A percentile compares a stretch with the other conserved stretches of the same genome.
Evolutionary conservation across 1,140 invertebrate genomes (phyloP).

Genomic region (Telenomus remus): DNA sequence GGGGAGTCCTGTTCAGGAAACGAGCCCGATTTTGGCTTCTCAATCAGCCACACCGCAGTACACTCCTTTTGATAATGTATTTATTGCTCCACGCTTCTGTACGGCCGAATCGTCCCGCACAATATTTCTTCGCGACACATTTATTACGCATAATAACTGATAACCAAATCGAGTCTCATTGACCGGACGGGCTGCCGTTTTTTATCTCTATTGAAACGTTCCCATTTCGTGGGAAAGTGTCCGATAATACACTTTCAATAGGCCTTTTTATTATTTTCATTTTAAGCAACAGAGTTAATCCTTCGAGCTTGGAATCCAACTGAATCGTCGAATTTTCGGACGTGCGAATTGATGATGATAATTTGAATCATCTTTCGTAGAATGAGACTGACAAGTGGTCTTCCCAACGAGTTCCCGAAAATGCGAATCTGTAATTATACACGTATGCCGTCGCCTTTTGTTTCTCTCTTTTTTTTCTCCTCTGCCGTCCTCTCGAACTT

Average conservation of each 20-base stretch:
- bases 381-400: slow-evolving; percentile 58
- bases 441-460: slow-evolving; percentile 62
- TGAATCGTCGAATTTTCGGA: slow-evolving; percentile 45
- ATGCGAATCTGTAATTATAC: slow-evolving; percentile 73
- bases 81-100: slow-evolving; percentile 37
- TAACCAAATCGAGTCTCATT: slow-evolving; percentile 10
- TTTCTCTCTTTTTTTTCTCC: slow-evolving; percentile 30
- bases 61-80: slow-evolving; percentile 53
- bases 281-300: not conserved
- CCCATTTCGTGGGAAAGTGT: slow-evolving; percentile 34
- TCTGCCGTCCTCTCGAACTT: slow-evolving; percentile 58
- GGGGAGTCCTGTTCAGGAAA: slow-evolving; percentile 66
- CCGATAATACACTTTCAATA: slow-evolving; percentile 17
- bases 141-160: slow-evolving; percentile 24
- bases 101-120: slow-evolving; percentile 19
- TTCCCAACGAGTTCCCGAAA: slow-evolving; percentile 62
- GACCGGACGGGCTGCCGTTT: slow-evolving; percentile 6
- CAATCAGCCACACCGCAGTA: slow-evolving; percentile 56
- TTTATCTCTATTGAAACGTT: slow-evolving; percentile 9
- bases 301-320: slow-evolving; percentile 17
- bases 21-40: slow-evolving; percentile 60
- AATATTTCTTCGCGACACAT: slow-evolving; percentile 26
- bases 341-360: slow-evolving; percentile 52
- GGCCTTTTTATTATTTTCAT: no score
- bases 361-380: slow-evolving; percentile 54